Conservation (phyloP, 2,113 vertebrate species). For the Xenopus laevis region DNA sequence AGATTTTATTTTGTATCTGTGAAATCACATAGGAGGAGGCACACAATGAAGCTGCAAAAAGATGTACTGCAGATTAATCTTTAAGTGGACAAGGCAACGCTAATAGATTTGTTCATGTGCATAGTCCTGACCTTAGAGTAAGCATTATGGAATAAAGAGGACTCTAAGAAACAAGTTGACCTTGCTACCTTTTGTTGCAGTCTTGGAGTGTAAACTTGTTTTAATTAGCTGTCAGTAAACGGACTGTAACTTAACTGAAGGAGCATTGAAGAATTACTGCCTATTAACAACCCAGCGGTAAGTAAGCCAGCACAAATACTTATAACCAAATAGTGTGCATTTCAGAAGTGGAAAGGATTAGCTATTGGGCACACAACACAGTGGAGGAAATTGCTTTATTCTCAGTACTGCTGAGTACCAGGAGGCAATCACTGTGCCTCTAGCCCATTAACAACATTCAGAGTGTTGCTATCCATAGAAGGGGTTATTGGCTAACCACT, state of each 20-base stretch:
- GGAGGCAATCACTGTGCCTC: slow-evolving; percentile 79
- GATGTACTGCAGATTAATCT: slow-evolving; percentile 32
- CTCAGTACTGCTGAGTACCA: slow-evolving; percentile 82
- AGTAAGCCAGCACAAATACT: slow-evolving; percentile 81
- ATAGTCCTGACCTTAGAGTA: slow-evolving; percentile 51
- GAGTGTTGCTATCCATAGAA: slow-evolving; percentile 80
- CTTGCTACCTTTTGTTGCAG: slow-evolving; percentile 70
- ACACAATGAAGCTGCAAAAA: slow-evolving; percentile 47
- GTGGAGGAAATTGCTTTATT: slow-evolving; percentile 86
- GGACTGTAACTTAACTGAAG: slow-evolving; percentile 80
- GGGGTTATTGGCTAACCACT: slow-evolving; percentile 86
- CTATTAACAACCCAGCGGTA: slow-evolving; percentile 84
- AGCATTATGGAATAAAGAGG: slow-evolving; percentile 62
- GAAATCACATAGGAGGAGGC: slow-evolving; percentile 14
- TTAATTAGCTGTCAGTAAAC: slow-evolving; percentile 83
- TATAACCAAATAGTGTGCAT: slow-evolving; percentile 85
- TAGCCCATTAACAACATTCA: slow-evolving; percentile 79
- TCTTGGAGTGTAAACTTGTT: slow-evolving; percentile 75
- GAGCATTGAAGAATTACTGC: slow-evolving; percentile 80
- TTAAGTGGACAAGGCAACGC: slow-evolving; percentile 46
- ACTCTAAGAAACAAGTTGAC: slow-evolving; percentile 69
- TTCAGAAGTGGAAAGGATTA: slow-evolving; percentile 81
- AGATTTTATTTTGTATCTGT: slow-evolving; percentile 16
- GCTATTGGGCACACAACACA: slow-evolving; percentile 82
- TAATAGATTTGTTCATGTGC: slow-evolving; percentile 48